Conservation (phyloP, 2,797 vertebrate species). For the Betta splendens region DNA sequence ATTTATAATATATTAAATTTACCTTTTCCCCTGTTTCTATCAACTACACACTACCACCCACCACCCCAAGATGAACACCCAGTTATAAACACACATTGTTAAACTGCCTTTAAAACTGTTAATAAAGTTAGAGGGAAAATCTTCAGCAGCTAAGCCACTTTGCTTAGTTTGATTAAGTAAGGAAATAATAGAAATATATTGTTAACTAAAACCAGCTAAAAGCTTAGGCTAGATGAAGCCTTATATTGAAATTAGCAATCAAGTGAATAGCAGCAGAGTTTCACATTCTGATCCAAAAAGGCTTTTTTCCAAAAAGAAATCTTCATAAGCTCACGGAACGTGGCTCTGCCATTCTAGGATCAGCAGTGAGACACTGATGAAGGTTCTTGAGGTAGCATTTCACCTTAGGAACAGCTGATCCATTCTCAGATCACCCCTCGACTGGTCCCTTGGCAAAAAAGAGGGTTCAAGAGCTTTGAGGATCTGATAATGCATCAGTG, state of each 20-base stretch:
- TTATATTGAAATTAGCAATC: conserved; percentile 45
- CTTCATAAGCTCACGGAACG: conserved; percentile 45
- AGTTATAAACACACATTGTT: conserved; percentile 76
- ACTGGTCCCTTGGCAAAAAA: conserved; percentile 61
- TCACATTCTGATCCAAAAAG: conserved; percentile 73
- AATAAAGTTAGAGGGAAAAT: conserved; percentile 56
- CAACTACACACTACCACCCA: conserved; percentile 66
- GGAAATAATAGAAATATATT: conserved; percentile 48
- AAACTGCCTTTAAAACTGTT: conserved; percentile 69
- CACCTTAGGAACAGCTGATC: conserved; percentile 60
- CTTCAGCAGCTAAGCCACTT: conserved; percentile 45
- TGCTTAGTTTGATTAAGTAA: conserved; percentile 62
- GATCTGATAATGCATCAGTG: conserved; percentile 67
- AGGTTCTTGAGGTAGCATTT: conserved; percentile 73
- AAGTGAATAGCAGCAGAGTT: conserved; percentile 74
- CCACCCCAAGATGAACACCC: conserved; percentile 48
- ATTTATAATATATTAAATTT: conserved; percentile 84
- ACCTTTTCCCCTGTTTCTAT: conserved; percentile 58
- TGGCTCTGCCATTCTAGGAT: conserved; percentile 63
- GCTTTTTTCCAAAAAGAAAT: conserved; percentile 42
- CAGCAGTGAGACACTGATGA: conserved; percentile 69
- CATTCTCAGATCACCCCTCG: conserved; percentile 55
- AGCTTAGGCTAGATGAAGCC: conserved; percentile 52
- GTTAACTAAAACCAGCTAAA: conserved; percentile 52
- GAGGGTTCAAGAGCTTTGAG: conserved; percentile 27